These are phyloP conservation scores for Sebastes itinus DNA, from an alignment of 2,797 vertebrate genomes.

Conservation along the genomic window DNA sequence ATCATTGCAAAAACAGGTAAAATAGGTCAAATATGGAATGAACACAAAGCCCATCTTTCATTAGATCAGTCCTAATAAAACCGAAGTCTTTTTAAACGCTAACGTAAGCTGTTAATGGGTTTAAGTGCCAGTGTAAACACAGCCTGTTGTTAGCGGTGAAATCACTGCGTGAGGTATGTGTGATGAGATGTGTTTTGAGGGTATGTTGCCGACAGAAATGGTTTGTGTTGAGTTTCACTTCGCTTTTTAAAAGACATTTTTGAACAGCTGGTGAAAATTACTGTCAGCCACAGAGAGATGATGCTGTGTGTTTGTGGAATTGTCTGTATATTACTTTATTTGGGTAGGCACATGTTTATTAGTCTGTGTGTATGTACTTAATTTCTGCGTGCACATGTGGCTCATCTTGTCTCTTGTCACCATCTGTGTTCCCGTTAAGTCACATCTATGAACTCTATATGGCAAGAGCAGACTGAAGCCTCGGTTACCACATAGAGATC, in stretches of 20 bases:
- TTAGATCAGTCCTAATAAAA: neutral
- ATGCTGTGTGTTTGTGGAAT: neutral
- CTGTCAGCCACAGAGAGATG: neutral
- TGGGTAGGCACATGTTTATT: neutral
- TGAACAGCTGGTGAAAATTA: constrained; percentile 3
- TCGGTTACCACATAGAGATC: constrained; percentile 11
- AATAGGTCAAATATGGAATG: constrained; percentile 21
- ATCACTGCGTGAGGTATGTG: constrained; percentile 31
- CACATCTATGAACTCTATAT: constrained; percentile 46
- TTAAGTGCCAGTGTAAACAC: constrained; percentile 20
- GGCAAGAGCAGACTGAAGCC: constrained; percentile 44
- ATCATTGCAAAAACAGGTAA: neutral
- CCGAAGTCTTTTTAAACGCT: neutral
- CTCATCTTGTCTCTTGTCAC: constrained; percentile 15
- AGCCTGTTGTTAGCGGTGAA: constrained; percentile 24
- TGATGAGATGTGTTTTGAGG: constrained; percentile 36
- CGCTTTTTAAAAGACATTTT: neutral
- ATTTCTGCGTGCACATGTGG: constrained; percentile 6
- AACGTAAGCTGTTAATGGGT: constrained; percentile 9
- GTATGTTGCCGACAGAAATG: constrained; percentile 2
- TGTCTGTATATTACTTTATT: neutral
- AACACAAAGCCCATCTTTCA: neutral
- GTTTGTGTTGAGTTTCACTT: neutral
- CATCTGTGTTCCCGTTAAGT: constrained; percentile 62
- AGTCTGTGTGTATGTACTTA: neutral